Evolutionary conservation across 37 sponge, comb jelly and placozoan genomes (phyloP).

Genomic region (Bolinopsis microptera): DNA sequence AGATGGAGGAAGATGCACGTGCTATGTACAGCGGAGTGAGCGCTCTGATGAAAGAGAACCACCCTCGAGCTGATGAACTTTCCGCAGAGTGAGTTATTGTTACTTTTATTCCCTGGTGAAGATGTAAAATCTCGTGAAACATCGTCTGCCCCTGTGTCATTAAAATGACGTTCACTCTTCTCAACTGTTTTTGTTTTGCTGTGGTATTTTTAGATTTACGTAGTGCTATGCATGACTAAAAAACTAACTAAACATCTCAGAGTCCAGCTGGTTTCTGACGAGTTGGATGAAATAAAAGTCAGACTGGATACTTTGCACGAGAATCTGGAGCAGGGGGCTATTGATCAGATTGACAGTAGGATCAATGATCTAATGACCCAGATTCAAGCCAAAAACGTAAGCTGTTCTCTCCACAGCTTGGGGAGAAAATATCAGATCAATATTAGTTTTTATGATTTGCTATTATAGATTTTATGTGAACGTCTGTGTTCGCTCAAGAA

Average conservation of each 20-base stretch:
- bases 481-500: no score
- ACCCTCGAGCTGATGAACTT: slow-evolving; percentile 21
- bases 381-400: neutral
- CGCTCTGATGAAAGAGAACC: slow-evolving; percentile 25
- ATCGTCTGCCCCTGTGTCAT: neutral
- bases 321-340: slow-evolving; percentile 31
- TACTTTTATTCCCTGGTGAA: neutral
- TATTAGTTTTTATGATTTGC: neutral
- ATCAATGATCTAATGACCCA: neutral
- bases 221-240: neutral
- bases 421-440: no score
- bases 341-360: neutral
- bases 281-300: slow-evolving; percentile 37
- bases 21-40: slow-evolving; percentile 40
- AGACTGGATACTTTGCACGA: slow-evolving; percentile 19
- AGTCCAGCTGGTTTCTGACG: slow-evolving; percentile 31
- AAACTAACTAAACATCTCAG: neutral
- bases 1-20: slow-evolving; percentile 37
- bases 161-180: no score
- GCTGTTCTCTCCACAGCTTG: no score
- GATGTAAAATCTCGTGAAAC: neutral
- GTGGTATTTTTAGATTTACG: neutral
- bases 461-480: no score
- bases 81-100: neutral
- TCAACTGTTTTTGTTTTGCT: no score